Base-by-base conservation (phyloP, 2,888 invertebrate species). In the Phytoseiulus persimilis region DNA sequence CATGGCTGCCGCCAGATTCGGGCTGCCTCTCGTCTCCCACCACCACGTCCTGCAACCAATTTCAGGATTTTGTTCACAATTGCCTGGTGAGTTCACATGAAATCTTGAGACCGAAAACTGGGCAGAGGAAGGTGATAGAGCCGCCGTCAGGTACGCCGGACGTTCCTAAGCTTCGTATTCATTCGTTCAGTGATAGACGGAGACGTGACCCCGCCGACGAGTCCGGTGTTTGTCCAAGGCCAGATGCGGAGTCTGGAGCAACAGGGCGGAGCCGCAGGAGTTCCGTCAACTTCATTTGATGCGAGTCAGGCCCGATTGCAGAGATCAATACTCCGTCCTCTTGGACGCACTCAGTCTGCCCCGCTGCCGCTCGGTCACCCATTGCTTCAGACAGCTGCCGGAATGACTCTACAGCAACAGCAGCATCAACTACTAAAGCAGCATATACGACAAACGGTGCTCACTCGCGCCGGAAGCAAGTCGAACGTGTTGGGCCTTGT, bases 321-420 rank as follows among this genome's bases (percentile, higher is more conserved):
- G 91, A 90, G 91, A 90, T 94, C 94, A 92, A 94, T 95, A 92
- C 96, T 96, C 92, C 94, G 96, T 90, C 96, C 96, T 65, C 94
- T 97, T 91, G 97, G 97, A 90, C 95, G 98, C 92, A 98, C 98
- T 90, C 98, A 98, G 93, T 98, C 98, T 89, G 98, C 98, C 2
- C 97, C 97, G 0, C 93, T 97, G 91, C 96, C 96, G 39, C 94
- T 98, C 90, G 97, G 97, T 0, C 96, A 97, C 93, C 96, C 97
- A 33, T 95, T 96, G 94, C 94, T 97, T 90, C 93, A 93, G 91
- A 90, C 90, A 31, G 90, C 90, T 32, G 90, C 91, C 46, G 90
- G 90, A 32, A 90, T 90, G 11, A 90, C 91, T 91, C 92, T 93
- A 92, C 94, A 94, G 90, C 94, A 91, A 94, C 91, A 91, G 89